These are phyloP conservation scores for Pseudoatta argentina DNA, from an alignment of 1,140 invertebrate species.

Conservation along the genomic window DNA sequence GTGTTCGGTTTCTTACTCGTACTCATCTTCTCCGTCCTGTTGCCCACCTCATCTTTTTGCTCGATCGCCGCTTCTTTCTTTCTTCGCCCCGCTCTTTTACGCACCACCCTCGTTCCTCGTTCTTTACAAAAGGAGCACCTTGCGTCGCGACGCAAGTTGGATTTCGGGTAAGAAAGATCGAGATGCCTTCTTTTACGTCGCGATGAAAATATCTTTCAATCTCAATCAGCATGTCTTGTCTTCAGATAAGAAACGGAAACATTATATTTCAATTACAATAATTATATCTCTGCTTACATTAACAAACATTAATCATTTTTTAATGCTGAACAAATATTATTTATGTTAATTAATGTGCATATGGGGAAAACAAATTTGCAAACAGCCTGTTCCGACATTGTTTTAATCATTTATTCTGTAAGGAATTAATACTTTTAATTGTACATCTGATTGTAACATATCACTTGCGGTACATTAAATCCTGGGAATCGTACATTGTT, in stretches of 20 bases:
- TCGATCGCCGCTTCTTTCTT: slow-evolving; percentile 13
- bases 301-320: neutral
- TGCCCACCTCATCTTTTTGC: neutral
- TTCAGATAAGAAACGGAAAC: neutral
- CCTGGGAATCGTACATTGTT: slow-evolving; percentile 55
- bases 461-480: slow-evolving; percentile 19
- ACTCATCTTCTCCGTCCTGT: slow-evolving; percentile 30
- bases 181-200: neutral
- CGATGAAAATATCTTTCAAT: neutral
- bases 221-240: neutral
- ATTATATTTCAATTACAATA: neutral
- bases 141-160: slow-evolving; percentile 27
- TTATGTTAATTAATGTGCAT: neutral
- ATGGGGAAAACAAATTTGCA: neutral
- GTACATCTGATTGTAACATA: neutral
- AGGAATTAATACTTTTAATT: slow-evolving; percentile 21
- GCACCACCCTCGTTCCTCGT: neutral
- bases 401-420: neutral
- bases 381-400: neutral
- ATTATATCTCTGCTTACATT: neutral
- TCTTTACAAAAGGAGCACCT: slow-evolving; percentile 33
- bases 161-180: slow-evolving; percentile 35
- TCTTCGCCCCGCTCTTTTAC: neutral
- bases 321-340: neutral
- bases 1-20: slow-evolving; percentile 72